Evolutionary conservation across 92 coral and sea anemone genomes (phyloP), one percentile per base, ranked within the genome.

Genomic region (Isaurus tuberculatus): DNA sequence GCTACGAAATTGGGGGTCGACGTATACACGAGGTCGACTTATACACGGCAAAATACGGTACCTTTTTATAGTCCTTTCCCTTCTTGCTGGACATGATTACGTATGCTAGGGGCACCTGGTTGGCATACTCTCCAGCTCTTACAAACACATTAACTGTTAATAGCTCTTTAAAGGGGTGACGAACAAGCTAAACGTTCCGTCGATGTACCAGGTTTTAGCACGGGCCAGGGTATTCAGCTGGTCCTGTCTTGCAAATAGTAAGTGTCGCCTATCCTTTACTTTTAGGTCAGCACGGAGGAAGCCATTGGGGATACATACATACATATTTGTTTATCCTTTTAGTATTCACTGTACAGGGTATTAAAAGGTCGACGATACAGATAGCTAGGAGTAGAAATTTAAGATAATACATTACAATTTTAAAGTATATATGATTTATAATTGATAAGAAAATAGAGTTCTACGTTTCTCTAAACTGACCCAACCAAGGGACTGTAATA

Each of bases 121-220:
- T 90, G 27, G 89, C 81, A 11, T 70, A 69, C 23, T 86, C 61
- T 5, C 72, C 92, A 17, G 85, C 57, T n/a, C 74, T 51, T 13
- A 90, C 78, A 43, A 86, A 90, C 5, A 90, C 83, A 68, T 83
- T 90, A 6, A 89, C 70, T 10, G 88, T 58, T 1, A 85, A 30
- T 28, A 90, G 88, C 85, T 86, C 86, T 10, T 65, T 77, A 72
- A 90, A 90, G 4, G 88, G 90, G 44, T 64, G 79, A 3, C 86
- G 25, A 19, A 82, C 85, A 23, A 90, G 48, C 75, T 86, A 44
- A 87, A 87, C 20, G 82, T 91, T 34, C 91, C 89, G 60, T 87
- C 94, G 16, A 84, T 29, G 73, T 87, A 91, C 91, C 94, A 91
- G 36, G 80, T 40, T 33, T 80, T 84, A 11, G 89, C 86, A 19